Evolutionary conservation across 2,797 vertebrate species (phyloP).

Genomic region (Notamacropus eugenii): DNA sequence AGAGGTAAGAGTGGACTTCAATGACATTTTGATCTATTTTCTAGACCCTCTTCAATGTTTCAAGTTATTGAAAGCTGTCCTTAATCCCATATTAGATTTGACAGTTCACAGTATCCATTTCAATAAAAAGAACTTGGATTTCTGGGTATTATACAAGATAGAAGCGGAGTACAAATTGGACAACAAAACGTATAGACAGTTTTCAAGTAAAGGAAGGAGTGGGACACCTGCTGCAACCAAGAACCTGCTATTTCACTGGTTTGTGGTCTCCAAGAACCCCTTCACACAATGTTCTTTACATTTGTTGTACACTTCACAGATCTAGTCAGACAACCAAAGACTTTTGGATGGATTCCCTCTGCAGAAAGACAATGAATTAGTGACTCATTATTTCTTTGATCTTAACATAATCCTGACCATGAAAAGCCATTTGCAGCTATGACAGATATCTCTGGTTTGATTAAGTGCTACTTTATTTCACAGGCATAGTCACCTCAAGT

Average conservation of each 20-base stretch:
- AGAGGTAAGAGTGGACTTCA: background rate
- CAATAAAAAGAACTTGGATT: background rate
- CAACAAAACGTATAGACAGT: background rate
- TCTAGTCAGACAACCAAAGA: background rate
- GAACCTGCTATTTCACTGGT: background rate
- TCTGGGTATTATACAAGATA: background rate
- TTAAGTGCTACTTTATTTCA: background rate
- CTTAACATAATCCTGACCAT: background rate
- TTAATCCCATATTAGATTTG: background rate
- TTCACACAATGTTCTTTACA: background rate
- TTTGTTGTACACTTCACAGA: background rate
- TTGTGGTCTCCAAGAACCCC: background rate
- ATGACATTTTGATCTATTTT: background rate
- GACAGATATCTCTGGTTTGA: background rate
- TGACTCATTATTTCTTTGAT: background rate
- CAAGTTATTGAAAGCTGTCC: background rate
- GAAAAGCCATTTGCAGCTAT: background rate
- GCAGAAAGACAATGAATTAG: background rate
- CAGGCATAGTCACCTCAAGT: background rate
- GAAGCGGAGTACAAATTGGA: background rate
- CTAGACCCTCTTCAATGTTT: background rate
- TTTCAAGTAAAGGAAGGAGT: background rate
- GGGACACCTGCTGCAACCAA: background rate
- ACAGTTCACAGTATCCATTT: background rate
- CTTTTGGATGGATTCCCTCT: background rate